phyloP scores from a whole-genome alignment of 2,797 vertebrate genomes.

The Malacoctenus gilli region DNA sequence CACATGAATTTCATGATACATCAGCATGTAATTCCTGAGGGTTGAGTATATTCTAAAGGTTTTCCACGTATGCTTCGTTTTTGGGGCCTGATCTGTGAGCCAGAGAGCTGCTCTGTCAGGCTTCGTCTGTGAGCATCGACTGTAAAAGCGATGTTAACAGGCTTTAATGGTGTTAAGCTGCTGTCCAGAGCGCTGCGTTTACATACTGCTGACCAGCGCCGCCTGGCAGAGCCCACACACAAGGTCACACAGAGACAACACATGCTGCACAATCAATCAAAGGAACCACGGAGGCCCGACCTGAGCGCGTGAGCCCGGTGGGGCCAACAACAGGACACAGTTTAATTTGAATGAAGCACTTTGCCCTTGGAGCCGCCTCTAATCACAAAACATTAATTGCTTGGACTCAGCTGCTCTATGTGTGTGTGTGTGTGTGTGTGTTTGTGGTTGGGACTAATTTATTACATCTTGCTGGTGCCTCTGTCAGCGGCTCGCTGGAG shows the following conservation, averaged over 20 bases:
- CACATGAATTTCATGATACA: no score
- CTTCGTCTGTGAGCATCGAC: background rate
- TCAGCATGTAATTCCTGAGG: no score
- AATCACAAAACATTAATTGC: constrained; percentile 60
- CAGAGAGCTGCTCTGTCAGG: background rate
- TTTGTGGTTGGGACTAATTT: constrained; percentile 40
- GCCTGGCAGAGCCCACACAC: constrained; percentile 27
- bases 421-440: constrained; percentile 35
- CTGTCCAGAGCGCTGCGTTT: constrained; percentile 28
- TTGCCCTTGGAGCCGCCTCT: constrained; percentile 45
- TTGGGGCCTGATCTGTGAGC: no score
- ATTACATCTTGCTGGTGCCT: constrained; percentile 28
- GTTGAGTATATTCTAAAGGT: no score
- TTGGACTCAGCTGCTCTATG: constrained; percentile 25
- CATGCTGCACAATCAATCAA: constrained; percentile 18
- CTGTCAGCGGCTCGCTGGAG: constrained; percentile 11
- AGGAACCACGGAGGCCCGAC: constrained; percentile 34
- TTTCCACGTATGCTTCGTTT: no score
- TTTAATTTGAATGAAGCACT: constrained; percentile 53
- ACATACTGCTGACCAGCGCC: constrained; percentile 34
- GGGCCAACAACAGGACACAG: constrained; percentile 39
- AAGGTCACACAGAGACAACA: constrained; percentile 41
- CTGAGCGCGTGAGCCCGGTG: constrained; percentile 21
- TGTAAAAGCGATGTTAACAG: no score
- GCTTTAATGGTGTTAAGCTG: constrained; percentile 7